Percentiles rank a stretch among this genome's conserved stretches.
phyloP scores from a whole-genome alignment of 2,797 vertebrate species.

The Myotis planiceps region DNA sequence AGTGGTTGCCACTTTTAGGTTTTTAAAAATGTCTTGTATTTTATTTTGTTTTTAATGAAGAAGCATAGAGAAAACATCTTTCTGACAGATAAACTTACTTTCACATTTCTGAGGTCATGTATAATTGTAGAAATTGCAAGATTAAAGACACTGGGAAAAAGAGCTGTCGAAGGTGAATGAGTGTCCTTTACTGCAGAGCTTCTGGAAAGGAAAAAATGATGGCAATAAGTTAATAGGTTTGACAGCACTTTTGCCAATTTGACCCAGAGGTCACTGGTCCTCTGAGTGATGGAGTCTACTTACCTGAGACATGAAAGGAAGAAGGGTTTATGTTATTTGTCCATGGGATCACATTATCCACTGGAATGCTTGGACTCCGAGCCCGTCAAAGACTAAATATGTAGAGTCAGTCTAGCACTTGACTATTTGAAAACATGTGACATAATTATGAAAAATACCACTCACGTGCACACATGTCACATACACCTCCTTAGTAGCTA shows the following conservation, averaged over 20 bases:
- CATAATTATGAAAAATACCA: not conserved
- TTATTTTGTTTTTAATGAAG: conserved; percentile 19
- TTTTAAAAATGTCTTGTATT: not conserved
- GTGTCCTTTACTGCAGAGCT: not conserved
- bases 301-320: not conserved
- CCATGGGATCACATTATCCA: conserved; percentile 28
- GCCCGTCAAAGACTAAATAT: not conserved
- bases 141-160: not conserved
- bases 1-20: not conserved
- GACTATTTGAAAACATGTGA: not conserved
- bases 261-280: not conserved
- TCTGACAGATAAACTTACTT: not conserved
- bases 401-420: not conserved
- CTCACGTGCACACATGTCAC: not conserved
- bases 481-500: not conserved
- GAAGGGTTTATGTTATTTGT: not conserved
- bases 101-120: not conserved
- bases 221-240: not conserved
- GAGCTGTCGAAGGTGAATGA: not conserved
- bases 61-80: not conserved
- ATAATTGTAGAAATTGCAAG: not conserved
- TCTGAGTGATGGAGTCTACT: conserved; percentile 1
- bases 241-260: conserved; percentile 3
- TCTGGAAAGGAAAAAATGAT: not conserved
- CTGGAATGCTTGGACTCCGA: not conserved